A percentile compares a stretch with the other conserved stretches of the same genome.
Conservation (phyloP, 2,113 vertebrate genomes). For the Mobula hypostoma region DNA sequence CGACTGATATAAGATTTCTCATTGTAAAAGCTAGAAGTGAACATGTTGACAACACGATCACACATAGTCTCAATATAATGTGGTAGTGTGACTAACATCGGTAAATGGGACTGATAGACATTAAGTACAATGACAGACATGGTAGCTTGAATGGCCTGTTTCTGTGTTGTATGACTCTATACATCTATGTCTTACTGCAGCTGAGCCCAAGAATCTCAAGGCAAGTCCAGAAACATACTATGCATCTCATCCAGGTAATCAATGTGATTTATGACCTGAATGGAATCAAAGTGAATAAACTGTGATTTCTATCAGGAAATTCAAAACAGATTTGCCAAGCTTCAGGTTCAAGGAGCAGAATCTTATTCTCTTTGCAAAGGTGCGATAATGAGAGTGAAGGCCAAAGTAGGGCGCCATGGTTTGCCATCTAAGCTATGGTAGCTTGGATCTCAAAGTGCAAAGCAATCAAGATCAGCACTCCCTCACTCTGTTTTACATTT, state of each 20-base stretch:
- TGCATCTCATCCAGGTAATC: not conserved
- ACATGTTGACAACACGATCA: not conserved
- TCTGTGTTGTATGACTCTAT: no score
- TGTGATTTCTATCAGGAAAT: not conserved
- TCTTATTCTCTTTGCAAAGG: not conserved
- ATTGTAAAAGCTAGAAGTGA: not conserved
- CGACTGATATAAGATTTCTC: not conserved
- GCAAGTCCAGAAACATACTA: not conserved
- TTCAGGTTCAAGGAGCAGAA: not conserved
- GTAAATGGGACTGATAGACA: no score
- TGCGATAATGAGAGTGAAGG: not conserved
- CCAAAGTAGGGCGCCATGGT: not conserved
- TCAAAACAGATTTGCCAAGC: not conserved
- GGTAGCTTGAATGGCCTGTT: no score
- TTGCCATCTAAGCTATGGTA: not conserved
- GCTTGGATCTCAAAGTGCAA: not conserved
- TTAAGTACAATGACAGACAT: no score
- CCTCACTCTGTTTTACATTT: not conserved
- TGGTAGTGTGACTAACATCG: not conserved
- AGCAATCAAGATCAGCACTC: not conserved
- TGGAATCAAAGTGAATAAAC: not conserved
- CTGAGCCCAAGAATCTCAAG: not conserved
- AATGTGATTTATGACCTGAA: not conserved
- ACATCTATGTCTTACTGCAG: not conserved
- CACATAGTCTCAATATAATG: not conserved